A percentile compares a stretch with the other conserved stretches of the same genome.
Evolutionary conservation across 1,140 invertebrate genomes (phyloP).

Genomic region (Phymorhynchus buccinoides): DNA sequence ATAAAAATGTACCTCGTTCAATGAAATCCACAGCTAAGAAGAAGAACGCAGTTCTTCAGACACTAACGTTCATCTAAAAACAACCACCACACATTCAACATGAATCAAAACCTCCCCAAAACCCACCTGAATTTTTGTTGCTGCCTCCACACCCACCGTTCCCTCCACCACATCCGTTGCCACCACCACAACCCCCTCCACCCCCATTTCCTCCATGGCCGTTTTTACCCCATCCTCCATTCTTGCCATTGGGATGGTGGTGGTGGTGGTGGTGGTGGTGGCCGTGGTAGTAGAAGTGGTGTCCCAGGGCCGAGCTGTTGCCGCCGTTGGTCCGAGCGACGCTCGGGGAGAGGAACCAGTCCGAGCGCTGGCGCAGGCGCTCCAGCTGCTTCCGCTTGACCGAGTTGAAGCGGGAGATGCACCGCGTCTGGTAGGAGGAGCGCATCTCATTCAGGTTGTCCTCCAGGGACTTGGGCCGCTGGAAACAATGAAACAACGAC

Average conservation of each 20-base stretch:
- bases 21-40: too few species aligned
- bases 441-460: slow-evolving; percentile 67
- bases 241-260: slow-evolving; percentile 9
- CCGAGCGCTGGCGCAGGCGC: slow-evolving; percentile 66
- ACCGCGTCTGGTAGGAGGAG: slow-evolving; percentile 57
- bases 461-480: slow-evolving; percentile 69
- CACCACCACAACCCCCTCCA: background rate
- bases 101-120: background rate
- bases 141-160: slow-evolving; percentile 31
- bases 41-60: too few species aligned
- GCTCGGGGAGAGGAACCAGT: slow-evolving; percentile 69
- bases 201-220: slow-evolving; percentile 8
- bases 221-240: slow-evolving; percentile 7
- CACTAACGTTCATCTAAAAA: background rate
- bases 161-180: slow-evolving; percentile 10
- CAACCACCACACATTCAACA: background rate
- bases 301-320: slow-evolving; percentile 44
- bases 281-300: slow-evolving; percentile 36
- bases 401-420: slow-evolving; percentile 68
- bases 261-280: slow-evolving; percentile 18
- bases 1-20: too few species aligned
- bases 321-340: slow-evolving; percentile 47
- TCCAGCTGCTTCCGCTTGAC: slow-evolving; percentile 70
- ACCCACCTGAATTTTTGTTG: slow-evolving; percentile 27
- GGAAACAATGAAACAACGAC: too few species aligned